phyloP scores from a whole-genome alignment of 2,113 vertebrate genomes.

The Tychaedon coryphoeus region DNA sequence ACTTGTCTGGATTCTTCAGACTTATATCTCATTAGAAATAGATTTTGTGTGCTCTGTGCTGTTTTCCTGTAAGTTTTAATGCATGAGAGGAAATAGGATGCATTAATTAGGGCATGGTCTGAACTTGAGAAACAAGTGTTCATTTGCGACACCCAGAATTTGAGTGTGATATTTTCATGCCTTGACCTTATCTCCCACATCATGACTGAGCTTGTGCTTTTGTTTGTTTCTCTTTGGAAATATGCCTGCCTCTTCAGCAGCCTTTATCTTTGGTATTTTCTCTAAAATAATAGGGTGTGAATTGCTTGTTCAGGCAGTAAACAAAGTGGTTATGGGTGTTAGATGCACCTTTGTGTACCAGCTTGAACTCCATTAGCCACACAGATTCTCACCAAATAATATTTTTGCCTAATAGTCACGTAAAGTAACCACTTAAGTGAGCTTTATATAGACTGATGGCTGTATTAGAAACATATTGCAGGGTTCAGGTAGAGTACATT shows the following conservation, averaged over 20 bases:
- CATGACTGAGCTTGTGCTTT: not conserved
- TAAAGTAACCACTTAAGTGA: not conserved
- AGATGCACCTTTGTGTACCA: not conserved
- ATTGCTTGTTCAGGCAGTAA: not conserved
- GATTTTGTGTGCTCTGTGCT: not conserved
- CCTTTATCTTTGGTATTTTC: not conserved
- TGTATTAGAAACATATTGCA: not conserved
- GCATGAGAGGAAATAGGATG: not conserved
- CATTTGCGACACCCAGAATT: not conserved
- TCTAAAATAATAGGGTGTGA: not conserved
- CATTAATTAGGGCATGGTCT: conserved; percentile 1
- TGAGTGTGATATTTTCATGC: not conserved
- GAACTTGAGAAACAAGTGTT: not conserved
- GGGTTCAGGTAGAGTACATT: not conserved
- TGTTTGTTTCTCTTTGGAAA: not conserved
- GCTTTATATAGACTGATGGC: not conserved
- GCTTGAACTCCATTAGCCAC: not conserved
- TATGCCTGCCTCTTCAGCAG: not conserved
- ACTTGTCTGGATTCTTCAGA: not conserved
- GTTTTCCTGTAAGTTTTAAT: not conserved
- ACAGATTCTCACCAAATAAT: not conserved
- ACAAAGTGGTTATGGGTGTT: not conserved
- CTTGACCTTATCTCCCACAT: not conserved
- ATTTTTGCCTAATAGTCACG: not conserved
- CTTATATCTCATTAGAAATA: not conserved